Conservation (phyloP, 1,140 invertebrate genomes). For the Grapholita molesta region DNA sequence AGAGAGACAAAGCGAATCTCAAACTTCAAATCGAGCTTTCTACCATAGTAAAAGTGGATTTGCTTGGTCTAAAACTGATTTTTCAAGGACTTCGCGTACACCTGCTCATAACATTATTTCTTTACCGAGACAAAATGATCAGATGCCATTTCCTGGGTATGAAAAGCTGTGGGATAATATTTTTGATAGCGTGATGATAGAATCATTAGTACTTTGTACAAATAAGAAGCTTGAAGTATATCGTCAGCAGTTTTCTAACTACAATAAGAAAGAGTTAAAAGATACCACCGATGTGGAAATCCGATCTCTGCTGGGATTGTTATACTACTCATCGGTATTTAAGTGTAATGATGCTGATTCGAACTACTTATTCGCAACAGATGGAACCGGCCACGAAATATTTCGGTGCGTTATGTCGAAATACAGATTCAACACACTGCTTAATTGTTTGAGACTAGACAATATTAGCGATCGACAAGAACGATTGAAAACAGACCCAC, state of each 20-base stretch:
- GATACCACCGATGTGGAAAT: background rate
- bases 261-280: background rate
- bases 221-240: background rate
- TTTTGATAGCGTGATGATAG: background rate
- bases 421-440: conserved; percentile 19
- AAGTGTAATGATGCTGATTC: conserved; percentile 27
- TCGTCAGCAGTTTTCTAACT: background rate
- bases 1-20: background rate
- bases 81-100: background rate
- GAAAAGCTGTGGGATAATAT: background rate
- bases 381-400: conserved; percentile 27
- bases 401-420: conserved; percentile 28
- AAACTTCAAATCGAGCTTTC: background rate
- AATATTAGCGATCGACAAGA: background rate
- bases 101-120: background rate
- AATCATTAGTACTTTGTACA: background rate
- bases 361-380: conserved; percentile 24
- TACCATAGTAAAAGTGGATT: background rate
- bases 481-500: conserved; percentile 10
- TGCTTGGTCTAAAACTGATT: background rate
- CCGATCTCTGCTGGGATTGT: background rate
- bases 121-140: background rate
- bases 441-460: conserved; percentile 18
- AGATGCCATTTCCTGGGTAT: background rate
- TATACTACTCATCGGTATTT: background rate